A percentile compares a stretch with the other conserved stretches of the same genome.
These are phyloP conservation scores for Catagonus wagneri DNA, from an alignment of 2,113 vertebrate genomes.

Conservation along the genomic window DNA sequence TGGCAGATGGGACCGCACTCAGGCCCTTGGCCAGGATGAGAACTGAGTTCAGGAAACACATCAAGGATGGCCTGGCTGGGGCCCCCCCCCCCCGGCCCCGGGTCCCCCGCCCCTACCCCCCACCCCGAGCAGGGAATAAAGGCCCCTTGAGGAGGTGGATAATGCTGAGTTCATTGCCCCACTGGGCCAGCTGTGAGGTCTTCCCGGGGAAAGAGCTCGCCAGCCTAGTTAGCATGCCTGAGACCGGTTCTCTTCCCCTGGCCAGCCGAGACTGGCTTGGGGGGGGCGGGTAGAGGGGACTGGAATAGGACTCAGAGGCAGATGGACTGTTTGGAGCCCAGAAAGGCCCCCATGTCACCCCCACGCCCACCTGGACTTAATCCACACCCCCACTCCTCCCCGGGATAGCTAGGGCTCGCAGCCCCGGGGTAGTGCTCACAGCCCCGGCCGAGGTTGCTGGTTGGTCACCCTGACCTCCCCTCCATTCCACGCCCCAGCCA, in stretches of 20 bases:
- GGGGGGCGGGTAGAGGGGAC: background rate
- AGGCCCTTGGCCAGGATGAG: constrained; percentile 76
- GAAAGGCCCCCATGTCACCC: constrained; percentile 20
- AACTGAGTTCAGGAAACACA: constrained; percentile 81
- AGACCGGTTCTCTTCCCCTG: constrained; percentile 64
- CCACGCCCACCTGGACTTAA: background rate
- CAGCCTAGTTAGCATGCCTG: constrained; percentile 83
- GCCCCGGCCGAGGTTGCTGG: constrained; percentile 58
- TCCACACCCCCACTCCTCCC: background rate
- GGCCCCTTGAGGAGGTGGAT: constrained; percentile 84
- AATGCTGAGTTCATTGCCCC: constrained; percentile 84
- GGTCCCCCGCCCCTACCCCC: constrained; percentile 45
- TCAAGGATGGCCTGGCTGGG: constrained; percentile 72
- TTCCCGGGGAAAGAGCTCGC: constrained; percentile 78
- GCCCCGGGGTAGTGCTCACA: background rate
- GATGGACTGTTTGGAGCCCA: constrained; percentile 62
- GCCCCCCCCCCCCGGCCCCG: background rate
- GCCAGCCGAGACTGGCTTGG: constrained; percentile 56
- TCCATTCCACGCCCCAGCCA: background rate
- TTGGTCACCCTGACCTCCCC: constrained; percentile 54
- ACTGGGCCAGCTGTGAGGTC: constrained; percentile 85
- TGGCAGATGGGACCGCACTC: constrained; percentile 58
- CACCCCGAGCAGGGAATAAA: constrained; percentile 78
- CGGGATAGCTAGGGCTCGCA: background rate
- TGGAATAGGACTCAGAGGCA: constrained; percentile 67